These are phyloP conservation scores for Indicator maculatus DNA, from an alignment of 2,113 vertebrate species.

Conservation along the genomic window DNA sequence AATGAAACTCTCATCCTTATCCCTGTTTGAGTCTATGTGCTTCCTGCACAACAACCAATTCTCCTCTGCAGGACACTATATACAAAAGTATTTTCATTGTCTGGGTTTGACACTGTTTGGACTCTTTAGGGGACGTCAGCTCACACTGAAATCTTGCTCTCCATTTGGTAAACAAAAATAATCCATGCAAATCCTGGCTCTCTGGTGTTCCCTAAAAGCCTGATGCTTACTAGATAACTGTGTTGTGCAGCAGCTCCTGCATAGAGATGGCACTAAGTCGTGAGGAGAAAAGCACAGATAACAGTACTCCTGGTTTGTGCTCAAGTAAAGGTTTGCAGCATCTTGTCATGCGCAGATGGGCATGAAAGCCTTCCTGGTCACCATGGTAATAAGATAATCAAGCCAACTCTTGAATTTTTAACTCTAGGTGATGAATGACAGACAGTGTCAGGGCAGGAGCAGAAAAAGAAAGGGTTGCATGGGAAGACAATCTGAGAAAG, in stretches of 20 bases:
- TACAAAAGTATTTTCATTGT: not conserved
- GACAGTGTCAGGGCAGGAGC: not conserved
- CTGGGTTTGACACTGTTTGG: accelerated
- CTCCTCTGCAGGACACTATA: not conserved
- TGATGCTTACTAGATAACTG: not conserved
- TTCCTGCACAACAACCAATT: not conserved
- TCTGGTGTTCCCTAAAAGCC: not conserved
- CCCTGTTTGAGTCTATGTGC: not conserved
- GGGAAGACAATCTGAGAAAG: not conserved
- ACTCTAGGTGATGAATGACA: constrained; percentile 18
- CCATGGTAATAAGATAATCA: constrained; percentile 58
- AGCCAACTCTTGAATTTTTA: constrained; percentile 35
- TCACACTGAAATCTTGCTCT: not conserved
- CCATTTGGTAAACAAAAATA: not conserved
- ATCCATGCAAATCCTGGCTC: not conserved
- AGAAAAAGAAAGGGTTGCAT: not conserved
- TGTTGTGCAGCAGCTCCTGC: not conserved
- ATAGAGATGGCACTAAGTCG: not conserved
- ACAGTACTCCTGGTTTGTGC: not conserved
- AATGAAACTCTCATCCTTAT: not conserved
- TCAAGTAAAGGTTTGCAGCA: not conserved
- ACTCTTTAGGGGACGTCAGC: not conserved
- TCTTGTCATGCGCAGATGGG: constrained; percentile 28
- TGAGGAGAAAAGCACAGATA: not conserved
- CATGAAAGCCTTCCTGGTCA: constrained; percentile 46